A percentile compares a stretch with the other conserved stretches of the same genome.
These are phyloP conservation scores for Piliocolobus tephrosceles DNA, from an alignment of 2,113 vertebrate genomes.

Conservation along the genomic window DNA sequence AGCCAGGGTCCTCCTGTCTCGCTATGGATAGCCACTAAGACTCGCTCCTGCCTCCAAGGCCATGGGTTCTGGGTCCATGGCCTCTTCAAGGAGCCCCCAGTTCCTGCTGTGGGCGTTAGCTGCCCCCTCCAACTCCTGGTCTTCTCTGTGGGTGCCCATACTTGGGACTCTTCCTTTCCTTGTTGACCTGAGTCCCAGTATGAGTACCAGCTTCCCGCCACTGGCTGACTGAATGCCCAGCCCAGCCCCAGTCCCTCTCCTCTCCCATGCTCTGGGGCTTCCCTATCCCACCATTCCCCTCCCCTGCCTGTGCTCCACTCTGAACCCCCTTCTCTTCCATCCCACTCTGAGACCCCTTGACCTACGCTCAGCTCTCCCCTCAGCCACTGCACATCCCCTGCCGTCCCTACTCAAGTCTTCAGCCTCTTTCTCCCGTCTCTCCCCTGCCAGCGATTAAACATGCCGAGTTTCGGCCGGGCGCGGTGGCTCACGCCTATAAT, in stretches of 20 bases:
- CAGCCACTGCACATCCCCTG: background rate
- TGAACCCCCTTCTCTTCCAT: background rate
- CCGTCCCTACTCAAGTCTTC: background rate
- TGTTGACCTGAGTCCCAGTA: no score
- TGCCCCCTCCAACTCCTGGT: no score
- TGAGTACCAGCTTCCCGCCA: fast-evolving
- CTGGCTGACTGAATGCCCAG: background rate
- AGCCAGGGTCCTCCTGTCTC: background rate
- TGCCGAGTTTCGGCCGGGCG: background rate
- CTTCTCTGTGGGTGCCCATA: background rate
- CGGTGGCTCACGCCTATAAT: no score
- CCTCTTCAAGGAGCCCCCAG: background rate
- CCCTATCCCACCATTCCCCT: fast-evolving
- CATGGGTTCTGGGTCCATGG: background rate
- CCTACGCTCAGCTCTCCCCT: background rate
- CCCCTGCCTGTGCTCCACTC: background rate
- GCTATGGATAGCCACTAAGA: background rate
- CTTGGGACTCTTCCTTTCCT: background rate
- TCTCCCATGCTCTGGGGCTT: fast-evolving
- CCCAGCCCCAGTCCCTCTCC: no score
- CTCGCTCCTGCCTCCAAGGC: background rate
- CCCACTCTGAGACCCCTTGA: background rate
- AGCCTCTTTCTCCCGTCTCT: background rate
- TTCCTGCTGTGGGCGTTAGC: background rate
- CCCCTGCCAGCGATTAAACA: background rate